Percentiles rank a stretch among this genome's conserved stretches.
Conservation (phyloP, 2,797 vertebrate genomes). For the Hafferia zeledoni region DNA sequence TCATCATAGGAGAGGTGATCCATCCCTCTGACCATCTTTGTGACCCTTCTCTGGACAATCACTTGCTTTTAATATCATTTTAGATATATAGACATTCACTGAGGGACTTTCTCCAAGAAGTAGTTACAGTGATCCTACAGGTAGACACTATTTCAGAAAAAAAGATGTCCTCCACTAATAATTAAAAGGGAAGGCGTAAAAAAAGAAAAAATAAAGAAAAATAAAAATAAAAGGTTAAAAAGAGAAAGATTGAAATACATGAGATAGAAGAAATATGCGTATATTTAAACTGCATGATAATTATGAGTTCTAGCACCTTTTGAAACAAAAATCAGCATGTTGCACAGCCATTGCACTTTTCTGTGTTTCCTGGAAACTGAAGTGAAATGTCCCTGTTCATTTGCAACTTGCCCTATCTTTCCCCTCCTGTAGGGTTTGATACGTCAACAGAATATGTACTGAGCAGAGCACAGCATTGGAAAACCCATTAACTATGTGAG, state of each 20-base stretch:
- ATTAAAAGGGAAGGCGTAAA: not conserved
- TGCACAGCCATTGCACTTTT: not conserved
- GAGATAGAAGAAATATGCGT: not conserved
- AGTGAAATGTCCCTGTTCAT: not conserved
- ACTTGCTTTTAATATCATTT: not conserved
- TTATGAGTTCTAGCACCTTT: not conserved
- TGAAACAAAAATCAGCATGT: not conserved
- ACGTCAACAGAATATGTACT: not conserved
- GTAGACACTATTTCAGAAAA: not conserved
- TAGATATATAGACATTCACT: not conserved
- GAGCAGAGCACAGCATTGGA: not conserved
- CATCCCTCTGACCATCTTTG: not conserved
- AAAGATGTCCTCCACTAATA: not conserved
- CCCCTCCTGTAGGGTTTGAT: not conserved
- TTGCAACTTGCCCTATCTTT: not conserved
- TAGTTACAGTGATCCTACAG: not conserved
- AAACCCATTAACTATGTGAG: not conserved
- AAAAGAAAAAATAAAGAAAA: fast-evolving
- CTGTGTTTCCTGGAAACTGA: slow-evolving; percentile 40
- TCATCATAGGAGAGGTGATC: not conserved
- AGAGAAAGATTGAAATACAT: not conserved
- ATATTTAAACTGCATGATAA: not conserved
- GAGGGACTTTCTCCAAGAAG: not conserved
- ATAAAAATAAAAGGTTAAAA: not conserved
- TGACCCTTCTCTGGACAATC: not conserved